Conservation (phyloP, 1,140 invertebrate genomes). For the Diuraphis noxia region DNA sequence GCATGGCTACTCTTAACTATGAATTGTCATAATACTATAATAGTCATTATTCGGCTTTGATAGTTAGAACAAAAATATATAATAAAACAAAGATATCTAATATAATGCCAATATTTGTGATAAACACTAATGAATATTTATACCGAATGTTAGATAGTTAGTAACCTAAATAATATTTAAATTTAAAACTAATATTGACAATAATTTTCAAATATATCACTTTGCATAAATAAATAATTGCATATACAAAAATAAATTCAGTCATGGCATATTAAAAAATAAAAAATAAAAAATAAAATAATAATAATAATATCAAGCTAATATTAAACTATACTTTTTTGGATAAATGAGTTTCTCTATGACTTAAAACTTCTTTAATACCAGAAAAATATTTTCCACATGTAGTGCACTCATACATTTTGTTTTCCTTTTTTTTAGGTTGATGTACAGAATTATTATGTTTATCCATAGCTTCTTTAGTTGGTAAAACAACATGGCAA, state of each 20-base stretch:
- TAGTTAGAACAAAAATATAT: no score
- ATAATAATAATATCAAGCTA: neutral
- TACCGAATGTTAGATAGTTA: no score
- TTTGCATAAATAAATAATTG: neutral
- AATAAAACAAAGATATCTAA: no score
- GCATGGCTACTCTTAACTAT: no score
- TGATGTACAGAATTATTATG: conserved; percentile 34
- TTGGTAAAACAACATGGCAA: conserved; percentile 31
- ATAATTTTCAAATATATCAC: no score
- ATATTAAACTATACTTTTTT: neutral
- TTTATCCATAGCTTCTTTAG: conserved; percentile 45
- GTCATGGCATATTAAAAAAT: neutral
- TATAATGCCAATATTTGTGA: no score
- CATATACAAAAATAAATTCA: neutral
- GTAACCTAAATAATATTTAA: no score
- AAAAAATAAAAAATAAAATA: neutral
- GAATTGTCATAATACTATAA: no score
- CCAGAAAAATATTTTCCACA: neutral
- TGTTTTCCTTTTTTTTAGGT: neutral
- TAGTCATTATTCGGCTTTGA: neutral
- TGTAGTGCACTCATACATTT: conserved; percentile 26
- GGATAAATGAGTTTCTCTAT: conserved; percentile 28
- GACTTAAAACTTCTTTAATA: neutral
- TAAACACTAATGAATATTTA: neutral
- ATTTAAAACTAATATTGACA: no score